Base-by-base conservation (phyloP, 2,888 invertebrate species). In the Tenthredo mesomela region DNA sequence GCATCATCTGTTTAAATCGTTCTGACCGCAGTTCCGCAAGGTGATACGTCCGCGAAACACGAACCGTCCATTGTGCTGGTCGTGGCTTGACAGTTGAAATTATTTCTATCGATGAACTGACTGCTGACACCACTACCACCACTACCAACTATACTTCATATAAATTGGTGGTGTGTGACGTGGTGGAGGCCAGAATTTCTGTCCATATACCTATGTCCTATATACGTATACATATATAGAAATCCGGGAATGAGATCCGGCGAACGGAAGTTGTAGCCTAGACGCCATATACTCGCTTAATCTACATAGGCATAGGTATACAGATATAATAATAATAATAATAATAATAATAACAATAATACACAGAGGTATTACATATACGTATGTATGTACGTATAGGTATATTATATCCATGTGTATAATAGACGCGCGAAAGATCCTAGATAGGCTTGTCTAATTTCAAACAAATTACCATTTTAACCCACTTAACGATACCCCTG, bases 381-480 rank as follows among this genome's bases (percentile, higher is more conserved):
- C 2, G 29, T 29, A 29, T 2, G 1, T 29, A 25, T 0, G 21
- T 21, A 33, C 37, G n/a, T 33, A 15, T 67, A 33, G 6, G 18
- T 67, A 25, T 67, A 25, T 73, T 18, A 54, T 33, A 21, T 73
- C n/a, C 29, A 47, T 47, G 33, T 50, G 7, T 18, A n/a, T 54
- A 77, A 37, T 33, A 77, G 77, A 33, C 29, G 29, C 29, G 29
- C 25, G 54, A 54, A 33, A 77, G 77, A 77, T 54, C 54, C 29
- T 33, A 50, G 77, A 77, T 77, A 77, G 33, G 43, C 77, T 43
- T 25, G 50, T 77, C 77, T 54, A 50, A 50, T 77, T 77, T 25
- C 77, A 50, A 50, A 77, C 43, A 54, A 77, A 77, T 77, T 77
- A 77, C 77, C 77, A 58, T 77, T 77, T 77, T 77, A 77, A 77